Percentiles rank a stretch among this genome's conserved stretches.
Conservation (phyloP, 2,888 invertebrate genomes). For the Linyphia triangularis region DNA sequence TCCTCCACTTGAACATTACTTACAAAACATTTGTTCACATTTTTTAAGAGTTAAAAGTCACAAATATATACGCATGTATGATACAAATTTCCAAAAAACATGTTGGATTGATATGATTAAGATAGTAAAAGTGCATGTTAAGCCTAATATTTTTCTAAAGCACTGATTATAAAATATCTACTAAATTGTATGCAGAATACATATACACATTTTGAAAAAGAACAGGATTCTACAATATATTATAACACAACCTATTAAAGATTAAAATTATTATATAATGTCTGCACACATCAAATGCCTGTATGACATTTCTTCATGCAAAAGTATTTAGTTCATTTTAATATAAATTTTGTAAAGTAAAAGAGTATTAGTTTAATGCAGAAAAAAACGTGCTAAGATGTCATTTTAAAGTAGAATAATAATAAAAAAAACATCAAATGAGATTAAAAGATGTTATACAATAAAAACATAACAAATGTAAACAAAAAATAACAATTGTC, state of each 20-base stretch:
- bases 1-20: neutral
- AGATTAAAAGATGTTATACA: neutral
- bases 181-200: neutral
- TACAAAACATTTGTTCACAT: neutral
- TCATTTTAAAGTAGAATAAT: neutral
- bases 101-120: neutral
- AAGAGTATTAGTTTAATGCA: neutral
- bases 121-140: too few relatives aligned
- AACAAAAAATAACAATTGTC: neutral
- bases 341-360: neutral
- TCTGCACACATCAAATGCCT: neutral
- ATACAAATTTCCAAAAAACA: neutral
- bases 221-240: neutral
- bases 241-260: neutral
- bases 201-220: neutral
- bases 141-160: too few relatives aligned
- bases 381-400: neutral
- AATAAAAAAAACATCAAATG: neutral
- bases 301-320: too few relatives aligned
- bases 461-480: neutral
- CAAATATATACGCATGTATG: neutral
- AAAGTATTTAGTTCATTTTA: neutral
- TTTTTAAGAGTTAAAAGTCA: neutral
- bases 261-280: too few relatives aligned
- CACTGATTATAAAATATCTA: too few relatives aligned